Evolutionary conservation across 2,113 vertebrate genomes (phyloP).

Genomic region (Campylomormyrus tamandua): DNA sequence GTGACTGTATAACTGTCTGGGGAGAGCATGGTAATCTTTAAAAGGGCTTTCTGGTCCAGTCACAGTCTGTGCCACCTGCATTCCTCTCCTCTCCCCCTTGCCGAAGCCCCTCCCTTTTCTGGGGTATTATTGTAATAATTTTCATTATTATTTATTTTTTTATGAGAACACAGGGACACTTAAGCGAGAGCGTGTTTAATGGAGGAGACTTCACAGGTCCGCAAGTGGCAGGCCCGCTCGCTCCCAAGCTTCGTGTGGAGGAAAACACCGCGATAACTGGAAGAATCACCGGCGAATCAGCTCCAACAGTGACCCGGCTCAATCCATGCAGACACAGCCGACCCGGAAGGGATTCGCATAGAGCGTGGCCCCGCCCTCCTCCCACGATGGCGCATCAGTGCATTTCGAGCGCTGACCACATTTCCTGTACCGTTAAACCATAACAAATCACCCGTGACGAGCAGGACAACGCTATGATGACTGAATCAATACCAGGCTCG

Average conservation of each 20-base stretch:
- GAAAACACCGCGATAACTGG: not conserved
- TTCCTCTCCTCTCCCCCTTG: too few species aligned
- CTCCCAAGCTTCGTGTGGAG: not conserved
- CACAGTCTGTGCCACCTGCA: not conserved
- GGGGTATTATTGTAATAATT: not conserved
- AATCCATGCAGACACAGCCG: not conserved
- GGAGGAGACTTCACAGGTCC: not conserved
- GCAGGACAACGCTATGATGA: not conserved
- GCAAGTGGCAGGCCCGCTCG: not conserved
- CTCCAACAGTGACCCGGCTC: not conserved
- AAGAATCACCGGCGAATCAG: not conserved
- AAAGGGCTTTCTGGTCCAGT: not conserved
- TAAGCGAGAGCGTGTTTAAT: not conserved
- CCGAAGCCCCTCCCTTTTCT: not conserved
- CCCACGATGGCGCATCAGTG: not conserved
- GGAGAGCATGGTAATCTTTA: not conserved
- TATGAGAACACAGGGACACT: not conserved
- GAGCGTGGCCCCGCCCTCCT: not conserved
- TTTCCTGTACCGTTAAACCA: not conserved
- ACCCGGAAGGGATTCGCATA: not conserved
- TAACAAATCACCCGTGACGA: not conserved
- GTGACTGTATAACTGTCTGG: not conserved
- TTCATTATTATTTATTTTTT: not conserved
- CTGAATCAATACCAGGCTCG: not conserved
- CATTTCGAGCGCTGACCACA: not conserved